Base-by-base conservation (phyloP, 1,140 invertebrate species). In the Hypsibius dujardini region DNA sequence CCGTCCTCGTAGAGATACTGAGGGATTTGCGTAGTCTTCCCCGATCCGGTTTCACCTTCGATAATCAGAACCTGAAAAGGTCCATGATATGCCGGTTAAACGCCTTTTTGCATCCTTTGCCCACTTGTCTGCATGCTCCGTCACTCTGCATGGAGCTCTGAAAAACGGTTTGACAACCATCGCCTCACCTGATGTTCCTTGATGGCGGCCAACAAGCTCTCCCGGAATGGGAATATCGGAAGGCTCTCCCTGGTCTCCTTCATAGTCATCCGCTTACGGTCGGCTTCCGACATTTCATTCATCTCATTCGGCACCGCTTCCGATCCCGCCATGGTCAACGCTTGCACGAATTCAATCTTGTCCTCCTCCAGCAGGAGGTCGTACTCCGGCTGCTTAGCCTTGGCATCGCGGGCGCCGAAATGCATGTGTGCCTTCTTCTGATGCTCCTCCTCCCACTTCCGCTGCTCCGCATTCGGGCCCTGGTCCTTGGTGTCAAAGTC, bases 11-110 rank as follows among this genome's bases (percentile, higher is more conserved):
- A 84, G 0, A 98, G 82, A 82, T 96, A 98, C 79, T 99, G 95
- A 3, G 95, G 93, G 74, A 99, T 91, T 81, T 99, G 95, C 2
- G 95, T 99, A 0, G 95, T 98, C 84, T 98, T 98, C 2, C 95
- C 94, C 28, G 90, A 93, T 0, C 94, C 94, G 28, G 94, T 97
- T 71, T 87, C 87, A 69, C 96, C 96, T 82, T 97, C 94, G 74
- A 99, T 91, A 74, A 99, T 98, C 0, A 97, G 80, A 74, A 92
- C 83, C 81, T 84, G 28, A 28, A 28, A 28, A 28, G 28, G 28
- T 28, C 28, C 28, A 28, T 28, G 28, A 28, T 28, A 28, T 28
- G 28, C 28, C 28, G 28, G 28, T 28, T 28, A 28, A 28, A 28
- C 28, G 28, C 28, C 28, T 28, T 28, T 28, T 28, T 28, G 28